Evolutionary conservation across 1,140 invertebrate species (phyloP), one percentile per base, ranked within the genome.

Genomic region (Harpegnathos saltator): DNA sequence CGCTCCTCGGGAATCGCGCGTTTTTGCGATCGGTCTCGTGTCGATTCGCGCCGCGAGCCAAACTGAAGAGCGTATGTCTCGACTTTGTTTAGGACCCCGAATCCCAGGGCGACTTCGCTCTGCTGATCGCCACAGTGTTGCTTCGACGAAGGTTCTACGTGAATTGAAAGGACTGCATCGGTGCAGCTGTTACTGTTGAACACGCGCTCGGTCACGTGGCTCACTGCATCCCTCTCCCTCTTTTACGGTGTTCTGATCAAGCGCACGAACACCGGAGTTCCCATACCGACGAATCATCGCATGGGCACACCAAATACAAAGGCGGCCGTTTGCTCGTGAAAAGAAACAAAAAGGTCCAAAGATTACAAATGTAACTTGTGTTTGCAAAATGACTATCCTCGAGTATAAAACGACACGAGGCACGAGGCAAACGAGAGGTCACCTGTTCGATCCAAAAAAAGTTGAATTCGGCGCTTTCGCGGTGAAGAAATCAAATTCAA

Each of bases 161-260:
- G 88, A 80, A 89, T 89, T 89, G 88, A 89, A 83, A 68, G 52
- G 66, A 83, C 56, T 68, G 88, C 84, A 75, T 75, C 71, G 82
- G 56, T 84, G 84, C 84, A 85, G 75, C 84, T 81, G 88, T 89
- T 83, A 86, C 85, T 84, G 86, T 83, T 72, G 80, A 89, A 87
- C 88, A 88, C 87, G 88, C 88, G 88, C 75, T 86, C 72, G 87
- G 62, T 89, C 88, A 89, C 87, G 86, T 89, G 88, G 81, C 44
- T 24, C 9, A 5, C 50, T 48, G 44, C 26, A 26, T 69, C 63
- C 75, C 52, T 48, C 52, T 48, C 63, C 17, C 11, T 19, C 19
- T 52, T 54, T 44, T 56, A 38, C 26, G 11, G 22, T 4, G 29
- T 19, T 56, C 26, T n/a, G 33, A 44, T 44, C 75, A 26, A 66